Evolutionary conservation across 64 coral and sea anemone genomes (phyloP).

Genomic region (Orbicella faveolata): DNA sequence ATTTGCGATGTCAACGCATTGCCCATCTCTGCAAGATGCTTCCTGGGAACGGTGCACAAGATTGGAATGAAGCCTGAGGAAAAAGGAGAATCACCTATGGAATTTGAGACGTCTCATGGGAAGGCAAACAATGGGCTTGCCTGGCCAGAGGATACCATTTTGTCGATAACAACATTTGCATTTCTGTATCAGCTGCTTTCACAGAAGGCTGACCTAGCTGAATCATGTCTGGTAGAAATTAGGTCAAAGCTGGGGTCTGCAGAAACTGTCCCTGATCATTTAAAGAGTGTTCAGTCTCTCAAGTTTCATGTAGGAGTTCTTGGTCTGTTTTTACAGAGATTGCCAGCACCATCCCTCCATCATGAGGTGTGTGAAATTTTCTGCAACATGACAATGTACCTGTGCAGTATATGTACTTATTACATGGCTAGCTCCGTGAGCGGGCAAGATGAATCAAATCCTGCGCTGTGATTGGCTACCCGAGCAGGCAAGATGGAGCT

Average conservation of each 20-base stretch:
- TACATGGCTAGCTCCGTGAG: too few relatives aligned
- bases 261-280: neutral
- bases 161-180: conserved; percentile 54
- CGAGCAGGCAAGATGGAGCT: too few relatives aligned
- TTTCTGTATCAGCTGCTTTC: conserved; percentile 61
- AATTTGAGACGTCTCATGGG: neutral
- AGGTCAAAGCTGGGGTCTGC: neutral
- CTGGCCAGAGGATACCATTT: conserved; percentile 68
- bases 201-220: conserved; percentile 23
- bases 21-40: conserved; percentile 31
- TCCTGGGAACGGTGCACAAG: neutral
- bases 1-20: neutral
- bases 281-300: conserved; percentile 48
- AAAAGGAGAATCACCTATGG: neutral
- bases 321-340: conserved; percentile 65
- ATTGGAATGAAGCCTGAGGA: neutral
- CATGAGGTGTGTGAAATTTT: conserved; percentile 54
- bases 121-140: neutral
- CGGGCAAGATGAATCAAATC: too few relatives aligned
- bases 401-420: neutral
- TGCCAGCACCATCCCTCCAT: conserved; percentile 53
- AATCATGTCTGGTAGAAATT: conserved; percentile 35
- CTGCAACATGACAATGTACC: neutral
- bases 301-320: conserved; percentile 75
- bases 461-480: too few relatives aligned